These are phyloP conservation scores for Araneus ventricosus DNA, from an alignment of 1,140 invertebrate genomes.

Conservation along the genomic window DNA sequence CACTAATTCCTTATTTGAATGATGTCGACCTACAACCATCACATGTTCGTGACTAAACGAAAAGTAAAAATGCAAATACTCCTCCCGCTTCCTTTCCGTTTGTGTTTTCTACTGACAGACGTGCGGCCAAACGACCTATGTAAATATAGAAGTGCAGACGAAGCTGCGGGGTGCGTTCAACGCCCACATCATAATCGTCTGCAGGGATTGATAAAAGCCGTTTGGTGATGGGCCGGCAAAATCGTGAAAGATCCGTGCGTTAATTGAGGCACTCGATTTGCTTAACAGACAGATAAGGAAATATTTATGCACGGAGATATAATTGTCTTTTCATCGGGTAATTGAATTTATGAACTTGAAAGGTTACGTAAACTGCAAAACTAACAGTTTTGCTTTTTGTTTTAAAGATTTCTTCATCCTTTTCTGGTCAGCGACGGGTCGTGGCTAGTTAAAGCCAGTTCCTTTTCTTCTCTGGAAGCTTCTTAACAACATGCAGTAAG, in stretches of 20 bases:
- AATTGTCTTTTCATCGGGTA: not conserved
- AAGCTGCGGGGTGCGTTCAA: not conserved
- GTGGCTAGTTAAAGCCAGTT: no score
- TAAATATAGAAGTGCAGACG: slow-evolving; percentile 42
- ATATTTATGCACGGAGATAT: not conserved
- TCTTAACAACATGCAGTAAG: no score
- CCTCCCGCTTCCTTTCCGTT: not conserved
- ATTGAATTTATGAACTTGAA: not conserved
- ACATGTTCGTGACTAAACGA: not conserved
- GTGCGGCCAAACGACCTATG: slow-evolving; percentile 10
- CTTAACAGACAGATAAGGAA: not conserved
- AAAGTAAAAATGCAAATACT: not conserved
- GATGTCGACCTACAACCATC: not conserved
- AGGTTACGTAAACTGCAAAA: no score
- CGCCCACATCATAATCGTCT: slow-evolving; percentile 38
- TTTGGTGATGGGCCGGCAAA: not conserved
- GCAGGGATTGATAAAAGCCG: not conserved
- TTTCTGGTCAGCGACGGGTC: no score
- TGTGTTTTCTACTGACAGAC: not conserved
- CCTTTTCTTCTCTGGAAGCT: no score
- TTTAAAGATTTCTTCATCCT: no score
- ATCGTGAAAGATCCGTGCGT: not conserved
- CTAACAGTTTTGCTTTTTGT: no score
- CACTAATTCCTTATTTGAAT: not conserved
- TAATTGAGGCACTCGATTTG: not conserved